A percentile compares a stretch with the other conserved stretches of the same genome.
Conservation (phyloP, 2,888 invertebrate species). For the Bellardia pandia region DNA sequence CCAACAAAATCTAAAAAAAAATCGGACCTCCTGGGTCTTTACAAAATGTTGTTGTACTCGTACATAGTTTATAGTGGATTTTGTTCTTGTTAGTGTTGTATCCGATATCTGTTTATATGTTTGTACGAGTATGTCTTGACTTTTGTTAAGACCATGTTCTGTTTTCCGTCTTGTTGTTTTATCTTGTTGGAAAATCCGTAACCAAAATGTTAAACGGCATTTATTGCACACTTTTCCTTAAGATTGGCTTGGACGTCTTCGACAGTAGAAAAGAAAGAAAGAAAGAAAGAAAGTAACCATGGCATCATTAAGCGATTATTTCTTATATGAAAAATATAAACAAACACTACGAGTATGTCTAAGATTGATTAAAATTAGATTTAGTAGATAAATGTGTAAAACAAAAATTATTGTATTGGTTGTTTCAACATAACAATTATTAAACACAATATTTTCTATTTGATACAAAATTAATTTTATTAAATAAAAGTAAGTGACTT, state of each 20-base stretch:
- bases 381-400: neutral
- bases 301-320: slow-evolving; percentile 23
- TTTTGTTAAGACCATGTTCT: slow-evolving; percentile 70
- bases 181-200: slow-evolving; percentile 37
- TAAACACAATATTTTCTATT: neutral
- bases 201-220: slow-evolving; percentile 24
- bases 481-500: neutral
- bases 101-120: slow-evolving; percentile 71
- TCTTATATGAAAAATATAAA: slow-evolving; percentile 1
- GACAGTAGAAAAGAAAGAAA: slow-evolving; percentile 30
- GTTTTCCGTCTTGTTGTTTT: slow-evolving; percentile 66
- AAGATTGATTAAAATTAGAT: neutral
- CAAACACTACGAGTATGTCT: slow-evolving; percentile 12
- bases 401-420: neutral
- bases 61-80: slow-evolving; percentile 59
- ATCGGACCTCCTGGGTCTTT: slow-evolving; percentile 72
- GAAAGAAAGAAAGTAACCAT: slow-evolving; percentile 26
- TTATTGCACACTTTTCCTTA: slow-evolving; percentile 64
- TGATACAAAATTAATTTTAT: neutral
- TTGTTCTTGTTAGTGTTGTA: slow-evolving; percentile 68
- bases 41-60: slow-evolving; percentile 70
- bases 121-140: slow-evolving; percentile 64
- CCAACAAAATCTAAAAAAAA: slow-evolving; percentile 29
- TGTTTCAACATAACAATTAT: no score
- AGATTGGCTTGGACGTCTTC: neutral